Conservation (phyloP, 2,113 vertebrate genomes). For the Perca flavescens region DNA sequence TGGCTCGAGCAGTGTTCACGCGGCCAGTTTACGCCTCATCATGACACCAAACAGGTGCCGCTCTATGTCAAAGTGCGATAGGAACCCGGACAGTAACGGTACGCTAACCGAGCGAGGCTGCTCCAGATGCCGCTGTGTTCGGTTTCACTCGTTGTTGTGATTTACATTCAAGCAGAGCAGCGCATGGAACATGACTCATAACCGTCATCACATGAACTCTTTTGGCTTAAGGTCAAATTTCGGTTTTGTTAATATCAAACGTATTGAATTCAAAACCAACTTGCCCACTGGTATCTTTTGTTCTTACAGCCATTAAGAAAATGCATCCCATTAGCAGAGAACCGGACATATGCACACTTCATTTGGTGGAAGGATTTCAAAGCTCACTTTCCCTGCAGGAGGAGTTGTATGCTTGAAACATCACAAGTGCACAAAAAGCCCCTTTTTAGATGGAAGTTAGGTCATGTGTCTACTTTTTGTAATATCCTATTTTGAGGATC, state of each 20-base stretch:
- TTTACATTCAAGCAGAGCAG: neutral
- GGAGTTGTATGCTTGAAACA: neutral
- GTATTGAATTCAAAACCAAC: neutral
- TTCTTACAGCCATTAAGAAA: neutral
- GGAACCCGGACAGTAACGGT: neutral
- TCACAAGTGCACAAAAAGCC: neutral
- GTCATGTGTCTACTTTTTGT: neutral
- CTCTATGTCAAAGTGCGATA: neutral
- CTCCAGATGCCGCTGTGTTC: neutral
- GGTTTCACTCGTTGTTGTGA: slow-evolving; percentile 27
- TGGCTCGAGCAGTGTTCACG: neutral
- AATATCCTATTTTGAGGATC: neutral
- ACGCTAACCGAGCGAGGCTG: neutral
- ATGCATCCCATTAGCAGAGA: neutral
- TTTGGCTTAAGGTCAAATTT: neutral
- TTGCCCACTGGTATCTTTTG: neutral
- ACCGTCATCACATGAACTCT: neutral
- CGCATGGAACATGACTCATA: neutral
- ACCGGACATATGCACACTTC: neutral
- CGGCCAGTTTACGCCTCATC: neutral
- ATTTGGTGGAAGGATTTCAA: neutral
- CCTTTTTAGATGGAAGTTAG: neutral
- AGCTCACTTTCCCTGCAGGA: neutral
- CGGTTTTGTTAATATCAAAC: neutral
- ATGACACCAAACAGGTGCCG: slow-evolving; percentile 14